Base-by-base conservation (phyloP, 2,888 invertebrate genomes). In the Drosophila kanekoi region DNA sequence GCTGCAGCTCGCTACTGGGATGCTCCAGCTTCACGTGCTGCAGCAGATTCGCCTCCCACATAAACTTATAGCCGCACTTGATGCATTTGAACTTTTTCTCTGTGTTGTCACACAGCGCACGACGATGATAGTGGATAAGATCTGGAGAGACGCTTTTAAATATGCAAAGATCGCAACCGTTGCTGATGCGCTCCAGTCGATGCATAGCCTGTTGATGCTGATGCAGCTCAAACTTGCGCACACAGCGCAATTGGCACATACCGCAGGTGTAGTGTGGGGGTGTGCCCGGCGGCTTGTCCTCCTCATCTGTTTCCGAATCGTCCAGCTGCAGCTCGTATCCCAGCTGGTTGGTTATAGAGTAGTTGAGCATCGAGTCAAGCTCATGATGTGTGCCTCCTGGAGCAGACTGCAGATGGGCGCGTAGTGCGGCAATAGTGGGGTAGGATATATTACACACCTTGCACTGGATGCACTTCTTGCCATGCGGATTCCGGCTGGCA, bases 111-210 rank as follows among this genome's bases (percentile, higher is more conserved):
- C 92, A 93, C 56, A 91, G 91, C 79, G 92, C 77, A 88, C 93
- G 87, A 91, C 93, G 58, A 92, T 94, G 94, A 8, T 94, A 93
- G 0, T 92, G 91, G 1, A 94, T 93, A 1, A 94, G 91, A 63
- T 93, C 93, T 20, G 93, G 80, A 0, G 93, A 93, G 0, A 94
- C 93, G 75, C 94, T 94, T 47, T 93, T 90, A 91, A 93, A 94
- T n/a, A 92, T 90, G 81, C 94, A 94, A n/a, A 92, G 90, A 48
- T 92, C 92, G 76, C 94, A 94, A 16, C 93, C 93, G 11, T 93
- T 90, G 0, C 93, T 93, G 1, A 93, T 91, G 57, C 94, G 93
- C 2, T 94, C 94, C 65, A 94, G 71, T 16, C 82, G 82, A 67
- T 92, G 92, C 72, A 89, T 81, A 3, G 87, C 82, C 59, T 90